Evolutionary conservation across 2,797 vertebrate species (phyloP), one percentile per base, ranked within the genome.

Genomic region (Monodelphis domestica): DNA sequence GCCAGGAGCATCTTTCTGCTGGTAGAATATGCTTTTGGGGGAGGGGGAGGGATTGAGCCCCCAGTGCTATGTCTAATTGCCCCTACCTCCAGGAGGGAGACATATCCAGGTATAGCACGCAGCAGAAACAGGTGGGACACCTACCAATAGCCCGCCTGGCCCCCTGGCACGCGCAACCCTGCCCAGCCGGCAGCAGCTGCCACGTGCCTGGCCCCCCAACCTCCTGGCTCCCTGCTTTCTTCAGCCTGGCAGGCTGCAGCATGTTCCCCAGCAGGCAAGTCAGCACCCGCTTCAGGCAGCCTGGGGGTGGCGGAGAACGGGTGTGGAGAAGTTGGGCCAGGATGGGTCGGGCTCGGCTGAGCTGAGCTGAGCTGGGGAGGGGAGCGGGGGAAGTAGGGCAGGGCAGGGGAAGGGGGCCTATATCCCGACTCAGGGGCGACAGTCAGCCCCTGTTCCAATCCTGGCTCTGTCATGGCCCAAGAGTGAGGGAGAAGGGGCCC

Each of bases 171-270:
- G 45, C 50, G 38, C 50, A 59, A 50, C 30, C 95, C 96, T 53
- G 1, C 91, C 53, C n/a, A 17, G 10, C 38, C 70, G 11, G 59
- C 59, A 78, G 90, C 90, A 38, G 52, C 59, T 96, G 95, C 96
- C 96, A 96, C 6, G 53, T 95, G 94, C 91, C 93, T 97, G 95
- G 98, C 98, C 96, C 92, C 84, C 26, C 89, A 87, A 94, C 59
- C 45, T 90, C 87, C 0, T 91, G 94, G 91, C 95, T 96, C 90
- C 88, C 88, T 51, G 94, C 59, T 26, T 4, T 78, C 55, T 96
- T 94, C 95, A 93, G 94, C 95, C 90, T 0, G 45, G 96, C 97
- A 97, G 96, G 97, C 96, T 97, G 95, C 95, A 59, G 97, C 97
- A 97, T 50, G 97, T 96, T 95, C 87, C 57, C 57, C n/a, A 87